Percentiles rank a stretch among this genome's conserved stretches.
Conservation (phyloP, 1,140 invertebrate genomes). For the Brachionus asplanchnoidis region DNA sequence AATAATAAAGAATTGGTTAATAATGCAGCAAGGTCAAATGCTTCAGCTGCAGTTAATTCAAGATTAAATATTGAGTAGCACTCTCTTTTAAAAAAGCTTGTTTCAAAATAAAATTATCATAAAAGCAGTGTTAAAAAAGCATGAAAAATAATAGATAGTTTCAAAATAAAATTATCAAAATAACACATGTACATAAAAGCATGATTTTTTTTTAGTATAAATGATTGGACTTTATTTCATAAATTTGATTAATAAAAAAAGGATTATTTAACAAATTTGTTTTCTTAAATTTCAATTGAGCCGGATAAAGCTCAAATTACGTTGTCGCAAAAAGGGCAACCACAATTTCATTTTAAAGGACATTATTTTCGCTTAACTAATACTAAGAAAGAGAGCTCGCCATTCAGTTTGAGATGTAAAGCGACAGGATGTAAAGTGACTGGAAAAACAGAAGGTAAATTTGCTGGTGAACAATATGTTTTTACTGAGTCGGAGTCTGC, state of each 20-base stretch:
- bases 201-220: background rate
- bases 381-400: background rate
- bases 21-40: too few relatives aligned
- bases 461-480: background rate
- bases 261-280: background rate
- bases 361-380: background rate
- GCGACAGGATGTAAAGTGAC: background rate
- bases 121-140: too few relatives aligned
- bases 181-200: background rate
- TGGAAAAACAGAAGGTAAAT: constrained; percentile 4
- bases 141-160: too few relatives aligned
- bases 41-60: too few relatives aligned
- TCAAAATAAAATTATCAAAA: too few relatives aligned
- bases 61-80: too few relatives aligned
- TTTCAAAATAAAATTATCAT: too few relatives aligned
- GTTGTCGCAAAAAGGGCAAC: constrained; percentile 5
- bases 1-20: too few relatives aligned
- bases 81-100: too few relatives aligned
- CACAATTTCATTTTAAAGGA: background rate
- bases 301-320: background rate
- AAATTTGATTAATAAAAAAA: background rate
- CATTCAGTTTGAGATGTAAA: constrained; percentile 1
- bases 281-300: background rate
- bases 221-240: background rate
- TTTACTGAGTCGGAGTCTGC: background rate